phyloP scores from a whole-genome alignment of 2,888 invertebrate species.

The Corbicula japonica region DNA sequence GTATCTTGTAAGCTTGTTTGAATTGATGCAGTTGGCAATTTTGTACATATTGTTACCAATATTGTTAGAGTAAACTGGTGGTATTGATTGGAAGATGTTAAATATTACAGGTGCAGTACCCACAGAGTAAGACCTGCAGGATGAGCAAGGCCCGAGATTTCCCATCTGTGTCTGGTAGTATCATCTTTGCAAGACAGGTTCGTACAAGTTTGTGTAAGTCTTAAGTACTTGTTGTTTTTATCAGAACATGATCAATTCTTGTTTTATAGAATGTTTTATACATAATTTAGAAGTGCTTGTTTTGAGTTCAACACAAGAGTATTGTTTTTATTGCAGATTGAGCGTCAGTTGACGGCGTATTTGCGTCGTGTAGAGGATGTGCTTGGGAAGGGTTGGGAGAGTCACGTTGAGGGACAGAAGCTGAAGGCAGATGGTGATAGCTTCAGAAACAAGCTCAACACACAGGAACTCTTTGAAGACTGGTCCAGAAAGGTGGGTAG shows the following conservation, averaged over 20 bases:
- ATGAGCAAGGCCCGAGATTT: conserved; percentile 97
- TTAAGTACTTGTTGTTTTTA: too few relatives aligned
- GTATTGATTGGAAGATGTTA: too few relatives aligned
- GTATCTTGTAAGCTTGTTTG: too few relatives aligned
- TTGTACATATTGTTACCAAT: too few relatives aligned
- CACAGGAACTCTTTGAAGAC: conserved; percentile 98
- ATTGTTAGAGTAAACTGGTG: too few relatives aligned
- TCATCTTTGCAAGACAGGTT: conserved; percentile 96
- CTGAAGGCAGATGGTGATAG: conserved; percentile 98
- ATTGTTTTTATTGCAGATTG: conserved; percentile 91
- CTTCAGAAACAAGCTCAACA: conserved; percentile 97
- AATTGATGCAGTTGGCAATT: too few relatives aligned
- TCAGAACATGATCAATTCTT: too few relatives aligned
- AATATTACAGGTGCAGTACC: conserved; percentile 94
- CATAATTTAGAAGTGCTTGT: background rate
- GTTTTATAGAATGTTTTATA: too few relatives aligned
- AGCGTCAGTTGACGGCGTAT: conserved; percentile 98
- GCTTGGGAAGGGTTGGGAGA: conserved; percentile 99
- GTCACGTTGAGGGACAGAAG: conserved; percentile 99
- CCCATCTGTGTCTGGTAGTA: conserved; percentile 98
- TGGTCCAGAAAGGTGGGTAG: conserved; percentile 91
- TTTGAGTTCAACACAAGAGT: background rate
- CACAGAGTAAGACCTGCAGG: conserved; percentile 96
- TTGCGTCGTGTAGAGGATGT: conserved; percentile 99
- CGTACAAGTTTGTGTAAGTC: background rate